phyloP scores from a whole-genome alignment of 2,113 vertebrate species.

The Ivindomyrus marchei region DNA sequence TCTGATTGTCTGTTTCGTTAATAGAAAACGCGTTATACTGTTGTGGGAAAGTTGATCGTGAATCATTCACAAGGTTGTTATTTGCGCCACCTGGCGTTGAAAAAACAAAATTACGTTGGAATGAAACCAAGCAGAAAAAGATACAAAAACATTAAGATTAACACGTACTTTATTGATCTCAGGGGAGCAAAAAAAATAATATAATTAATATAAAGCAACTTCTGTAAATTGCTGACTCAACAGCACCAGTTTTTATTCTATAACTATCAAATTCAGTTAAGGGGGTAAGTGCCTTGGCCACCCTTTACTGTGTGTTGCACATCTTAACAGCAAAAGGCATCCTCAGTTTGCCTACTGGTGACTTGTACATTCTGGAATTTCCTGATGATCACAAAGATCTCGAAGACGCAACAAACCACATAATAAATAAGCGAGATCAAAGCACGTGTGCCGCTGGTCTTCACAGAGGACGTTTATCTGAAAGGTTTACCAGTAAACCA shows the following conservation, averaged over 20 bases:
- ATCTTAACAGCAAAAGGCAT: not conserved
- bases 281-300: not conserved
- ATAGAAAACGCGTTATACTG: not conserved
- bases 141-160: not conserved
- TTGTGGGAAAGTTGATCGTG: not conserved
- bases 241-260: not conserved
- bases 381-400: slow-evolving; percentile 8
- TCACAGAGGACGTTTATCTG: not conserved
- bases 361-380: slow-evolving; percentile 2
- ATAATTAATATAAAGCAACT: not conserved
- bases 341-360: not conserved
- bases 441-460: not conserved
- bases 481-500: not conserved
- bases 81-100: not conserved
- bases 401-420: not conserved
- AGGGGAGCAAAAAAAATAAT: not conserved
- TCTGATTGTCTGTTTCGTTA: not conserved
- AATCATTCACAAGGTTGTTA: not conserved
- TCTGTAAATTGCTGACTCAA: not conserved
- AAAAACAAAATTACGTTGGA: not conserved
- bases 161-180: not conserved
- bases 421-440: not conserved
- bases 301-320: not conserved
- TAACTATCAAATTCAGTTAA: not conserved
- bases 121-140: not conserved